Percentiles rank a stretch among this genome's conserved stretches.
phyloP scores from a whole-genome alignment of 2,797 vertebrate genomes.

The Xyrichtys novacula region DNA sequence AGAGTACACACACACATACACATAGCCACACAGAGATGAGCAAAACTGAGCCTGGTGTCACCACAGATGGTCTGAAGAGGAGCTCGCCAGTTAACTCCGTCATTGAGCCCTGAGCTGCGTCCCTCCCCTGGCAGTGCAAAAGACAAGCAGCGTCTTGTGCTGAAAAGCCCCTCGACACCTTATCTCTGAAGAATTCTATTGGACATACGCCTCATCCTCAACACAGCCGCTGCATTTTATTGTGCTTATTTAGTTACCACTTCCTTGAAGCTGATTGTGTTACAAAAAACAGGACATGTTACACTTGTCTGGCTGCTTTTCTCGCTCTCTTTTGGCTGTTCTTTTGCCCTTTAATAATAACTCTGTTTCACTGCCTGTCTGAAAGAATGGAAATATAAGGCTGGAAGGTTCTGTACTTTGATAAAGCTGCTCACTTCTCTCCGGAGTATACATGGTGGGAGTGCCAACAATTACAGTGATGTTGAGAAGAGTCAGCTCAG shows the following conservation, averaged over 20 bases:
- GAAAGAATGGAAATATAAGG: constrained; percentile 66
- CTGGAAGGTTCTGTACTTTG: constrained; percentile 76
- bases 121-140: constrained; percentile 48
- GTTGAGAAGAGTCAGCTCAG: constrained; percentile 62
- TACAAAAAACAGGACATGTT: constrained; percentile 45
- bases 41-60: constrained; percentile 73
- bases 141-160: constrained; percentile 51
- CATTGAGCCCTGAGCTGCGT: constrained; percentile 54
- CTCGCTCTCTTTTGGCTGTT: constrained; percentile 16
- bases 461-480: constrained; percentile 70
- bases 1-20: constrained; percentile 34
- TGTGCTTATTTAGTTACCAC: constrained; percentile 54
- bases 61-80: constrained; percentile 74
- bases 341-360: constrained; percentile 50
- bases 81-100: constrained; percentile 68
- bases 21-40: constrained; percentile 53
- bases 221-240: constrained; percentile 44
- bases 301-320: constrained; percentile 24
- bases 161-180: constrained; percentile 44
- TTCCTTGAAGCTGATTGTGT: constrained; percentile 70
- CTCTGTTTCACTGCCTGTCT: constrained; percentile 49
- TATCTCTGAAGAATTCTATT: constrained; percentile 57
- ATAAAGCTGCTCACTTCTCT: constrained; percentile 74
- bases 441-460: constrained; percentile 68
- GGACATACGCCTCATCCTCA: constrained; percentile 52